Evolutionary conservation across 2,113 vertebrate genomes (phyloP).

Genomic region (Argyrosomus japonicus): DNA sequence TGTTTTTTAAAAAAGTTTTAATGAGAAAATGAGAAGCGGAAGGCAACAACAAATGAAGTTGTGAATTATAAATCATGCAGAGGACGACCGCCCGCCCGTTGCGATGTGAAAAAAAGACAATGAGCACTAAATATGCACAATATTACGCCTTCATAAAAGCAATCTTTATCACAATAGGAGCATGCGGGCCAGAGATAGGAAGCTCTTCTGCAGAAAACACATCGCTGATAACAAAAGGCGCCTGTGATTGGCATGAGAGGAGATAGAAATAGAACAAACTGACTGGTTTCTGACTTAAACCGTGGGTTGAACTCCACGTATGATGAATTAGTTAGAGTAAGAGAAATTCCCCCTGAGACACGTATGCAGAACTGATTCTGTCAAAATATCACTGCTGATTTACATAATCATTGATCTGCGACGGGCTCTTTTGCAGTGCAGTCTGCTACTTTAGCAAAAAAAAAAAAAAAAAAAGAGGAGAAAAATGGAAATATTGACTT

Average conservation of each 20-base stretch:
- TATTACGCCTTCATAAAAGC: conserved; percentile 46
- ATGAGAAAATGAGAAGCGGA: conserved; percentile 40
- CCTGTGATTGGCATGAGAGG: conserved; percentile 16
- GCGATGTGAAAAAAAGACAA: conserved; percentile 32
- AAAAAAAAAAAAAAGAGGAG: not conserved
- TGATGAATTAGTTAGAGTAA: conserved; percentile 51
- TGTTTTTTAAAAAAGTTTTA: conserved; percentile 37
- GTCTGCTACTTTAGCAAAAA: not conserved
- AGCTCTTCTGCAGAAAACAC: conserved; percentile 24
- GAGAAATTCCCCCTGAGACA: conserved; percentile 50
- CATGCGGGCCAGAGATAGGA: conserved; percentile 36
- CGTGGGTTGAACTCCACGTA: conserved; percentile 14
- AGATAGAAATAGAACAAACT: conserved; percentile 52
- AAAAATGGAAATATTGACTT: conserved; percentile 40
- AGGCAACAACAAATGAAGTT: conserved; percentile 38
- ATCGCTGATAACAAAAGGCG: conserved; percentile 27
- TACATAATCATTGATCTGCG: conserved; percentile 69
- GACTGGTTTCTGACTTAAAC: conserved; percentile 41
- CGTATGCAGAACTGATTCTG: conserved; percentile 50
- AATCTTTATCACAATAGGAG: conserved; percentile 52
- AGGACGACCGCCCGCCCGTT: not conserved
- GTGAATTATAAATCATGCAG: conserved; percentile 43
- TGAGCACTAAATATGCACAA: conserved; percentile 45
- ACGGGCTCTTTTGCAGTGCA: conserved; percentile 16
- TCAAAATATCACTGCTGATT: conserved; percentile 65